Evolutionary conservation across 2,888 invertebrate species (phyloP), one percentile per base, ranked within the genome.

Genomic region (Helobdella robusta): DNA sequence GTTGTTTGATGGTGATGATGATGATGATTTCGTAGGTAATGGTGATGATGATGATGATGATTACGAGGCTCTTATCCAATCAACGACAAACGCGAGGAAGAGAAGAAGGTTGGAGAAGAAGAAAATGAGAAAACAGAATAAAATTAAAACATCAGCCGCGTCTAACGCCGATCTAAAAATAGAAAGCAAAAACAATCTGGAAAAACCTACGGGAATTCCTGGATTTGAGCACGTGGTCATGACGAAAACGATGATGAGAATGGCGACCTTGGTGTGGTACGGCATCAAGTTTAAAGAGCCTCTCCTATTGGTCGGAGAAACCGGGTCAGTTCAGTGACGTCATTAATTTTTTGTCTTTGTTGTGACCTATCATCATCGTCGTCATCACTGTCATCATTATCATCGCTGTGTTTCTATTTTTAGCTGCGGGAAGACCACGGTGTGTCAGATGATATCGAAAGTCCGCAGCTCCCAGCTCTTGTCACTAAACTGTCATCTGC

Each of bases 401-500:
- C 11, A 15, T 40, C 11, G 44, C 44, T 40, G 11, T 40, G 11
- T 40, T 40, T 40, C n/a, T 15, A n/a, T 36, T 46, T 73, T 18
- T 68, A 81, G 94, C 0, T 91, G 94, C 76, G 97, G 97, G 0
- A 97, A 97, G 83, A 97, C 97, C 0, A 94, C 94, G 0, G 85
- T 95, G 3, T 94, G 93, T 73, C 91, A 97, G 81, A 82, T 94
- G 23, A 83, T 91, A 61, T 87, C 93, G 4, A 83, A 85, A 34
- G 64, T 75, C 46, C 66, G 73, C 18, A 79, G 82, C 0, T 85
- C 85, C 64, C 80, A 85, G 64, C 82, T 97, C 46, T 83, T 87
- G 64, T 86, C 89, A 46, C 86, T 97, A 1, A 99, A 97, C 80
- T 99, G 98, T 80, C 98, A 99, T 75, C 91, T 97, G 88, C 91